Base-by-base conservation (phyloP, 2,113 vertebrate species). In the Xenus cinereus region DNA sequence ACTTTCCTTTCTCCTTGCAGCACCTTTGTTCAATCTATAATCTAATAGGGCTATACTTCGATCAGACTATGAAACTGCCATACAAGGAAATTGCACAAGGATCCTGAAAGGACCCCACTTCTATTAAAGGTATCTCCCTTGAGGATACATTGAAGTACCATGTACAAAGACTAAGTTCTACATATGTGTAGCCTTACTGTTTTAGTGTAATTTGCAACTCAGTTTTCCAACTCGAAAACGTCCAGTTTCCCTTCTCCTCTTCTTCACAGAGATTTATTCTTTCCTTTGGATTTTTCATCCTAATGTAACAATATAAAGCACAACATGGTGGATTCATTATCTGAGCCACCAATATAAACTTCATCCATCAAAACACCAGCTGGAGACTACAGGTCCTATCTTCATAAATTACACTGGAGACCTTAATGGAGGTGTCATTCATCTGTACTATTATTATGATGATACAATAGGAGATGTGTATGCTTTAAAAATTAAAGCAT, bases 401-500 rank as follows among this genome's bases (percentile, higher is more conserved):
- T 89, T 71, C 53, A 91, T 93, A 97, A 97, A 95, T 96, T 97
- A 93, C 54, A 81, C 30, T 95, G 85, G 62, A 97, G 97, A 97
- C 67, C 32, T 84, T 97, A 96, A 97, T 93, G 71, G 81, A 94
- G 64, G 84, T 97, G 84, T 95, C 92, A 97, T 97, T 97, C 91
- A 97, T 90, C 62, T 81, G 53, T 81, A 64, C 68, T 95, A 76
- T 91, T 92, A 95, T 87, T 89, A 88, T 85, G 73, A 94, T 71
- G 85, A 90, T 93, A 88, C 75, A 97, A 96, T 51, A 71, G 67
- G 71, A 92, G 51, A 90, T 71, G 73, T 57, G 22, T 68, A 83
- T 93, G 57, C 66, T 96, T 97, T 97, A 87, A 96, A 84, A 98
- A 96, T 91, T 67, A 94, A 95, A 97, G 83, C 84, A 54, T n/a